Evolutionary conservation across 1,140 invertebrate species (phyloP), one percentile per base, ranked within the genome.

Genomic region (Paramacrobiotus metropolitanus): DNA sequence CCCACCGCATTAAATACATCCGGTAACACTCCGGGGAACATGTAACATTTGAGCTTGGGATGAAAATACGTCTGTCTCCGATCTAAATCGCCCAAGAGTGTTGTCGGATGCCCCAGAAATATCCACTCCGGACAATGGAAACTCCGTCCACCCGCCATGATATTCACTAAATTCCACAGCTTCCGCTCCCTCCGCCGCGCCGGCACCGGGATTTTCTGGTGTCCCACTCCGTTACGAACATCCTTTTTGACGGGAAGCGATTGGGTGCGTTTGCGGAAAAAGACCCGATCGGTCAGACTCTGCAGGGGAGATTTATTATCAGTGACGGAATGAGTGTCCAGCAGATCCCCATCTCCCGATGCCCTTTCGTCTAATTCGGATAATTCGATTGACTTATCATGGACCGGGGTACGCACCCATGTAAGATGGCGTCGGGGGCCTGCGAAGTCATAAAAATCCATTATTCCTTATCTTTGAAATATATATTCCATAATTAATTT

Each of bases 91-190:
- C 48, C 48, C 48, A 55, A 24, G 9, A 55, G 24, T 4, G 48
- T 55, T 4, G 4, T 28, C 24, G 48, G 48, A 55, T 55, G 48
- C 4, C 48, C 48, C 9, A 4, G 9, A 24, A 55, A 55, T 9
- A 55, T 55, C 48, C 48, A 55, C 24, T 55, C 48, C 9, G 48
- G 48, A 24, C 48, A 55, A 9, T 55, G 48, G 24, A 55, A 55
- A 4, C 4, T 4, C 48, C 24, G 48, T 9, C 48, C 48, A 28
- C 48, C 48, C 9, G 24, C 48, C 48, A 55, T 4, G 48, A 55
- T 18, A 4, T 28, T 9, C 9, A 55, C 24, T n/a, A 40, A 9
- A 40, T 40, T 40, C 34, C 34, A 40, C 34, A 9, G 34, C 34
- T 40, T 40, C 34, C 34, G 34, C 34, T 9, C n/a, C 34, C 34